These are phyloP conservation scores for Trilocha varians DNA, from an alignment of 2,888 invertebrate species.

Conservation along the genomic window DNA sequence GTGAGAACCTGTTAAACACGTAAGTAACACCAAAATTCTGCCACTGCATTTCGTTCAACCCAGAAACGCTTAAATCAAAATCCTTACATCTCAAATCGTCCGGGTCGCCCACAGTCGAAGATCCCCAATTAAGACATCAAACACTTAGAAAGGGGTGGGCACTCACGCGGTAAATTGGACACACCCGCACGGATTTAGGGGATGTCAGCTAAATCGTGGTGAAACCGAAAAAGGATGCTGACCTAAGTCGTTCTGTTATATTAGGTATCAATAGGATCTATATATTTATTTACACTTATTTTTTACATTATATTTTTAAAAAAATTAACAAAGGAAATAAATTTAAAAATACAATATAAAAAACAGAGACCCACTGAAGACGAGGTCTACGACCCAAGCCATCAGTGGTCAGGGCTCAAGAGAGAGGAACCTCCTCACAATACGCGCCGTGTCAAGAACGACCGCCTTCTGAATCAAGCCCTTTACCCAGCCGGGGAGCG, in stretches of 20 bases:
- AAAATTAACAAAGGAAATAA: not conserved
- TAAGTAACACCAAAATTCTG: not conserved
- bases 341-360: not conserved
- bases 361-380: too few relatives aligned
- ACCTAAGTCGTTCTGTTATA: not conserved
- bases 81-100: conserved; percentile 13
- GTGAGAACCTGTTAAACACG: conserved; percentile 1
- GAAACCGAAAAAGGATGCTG: not conserved
- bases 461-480: too few relatives aligned
- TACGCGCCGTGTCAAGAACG: too few relatives aligned
- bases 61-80: too few relatives aligned
- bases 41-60: too few relatives aligned
- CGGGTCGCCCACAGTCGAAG: conserved; percentile 7
- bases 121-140: conserved; percentile 34
- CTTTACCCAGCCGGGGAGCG: too few relatives aligned
- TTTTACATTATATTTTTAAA: not conserved
- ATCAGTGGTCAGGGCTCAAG: too few relatives aligned
- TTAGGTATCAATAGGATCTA: not conserved
- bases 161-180: conserved; percentile 37
- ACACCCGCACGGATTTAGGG: conserved; percentile 19
- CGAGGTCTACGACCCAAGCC: too few relatives aligned
- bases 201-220: conserved; percentile 19
- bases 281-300: not conserved
- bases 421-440: too few relatives aligned
- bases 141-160: conserved; percentile 31